phyloP scores from a whole-genome alignment of 2,113 vertebrate genomes.

The Nannospalax galili region DNA sequence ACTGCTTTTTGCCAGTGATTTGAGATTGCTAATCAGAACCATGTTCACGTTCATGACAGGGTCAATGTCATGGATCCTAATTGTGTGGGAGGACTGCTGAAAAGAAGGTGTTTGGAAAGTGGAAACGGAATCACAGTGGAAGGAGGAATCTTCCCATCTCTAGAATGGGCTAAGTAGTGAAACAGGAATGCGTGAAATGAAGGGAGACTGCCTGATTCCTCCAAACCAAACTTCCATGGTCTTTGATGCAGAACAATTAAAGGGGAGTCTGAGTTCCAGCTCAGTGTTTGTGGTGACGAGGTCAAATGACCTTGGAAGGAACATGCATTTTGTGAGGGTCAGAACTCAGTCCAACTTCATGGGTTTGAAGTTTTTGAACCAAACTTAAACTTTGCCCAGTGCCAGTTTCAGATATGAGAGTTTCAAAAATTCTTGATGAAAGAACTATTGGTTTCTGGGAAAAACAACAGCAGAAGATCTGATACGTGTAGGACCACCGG shows the following conservation, averaged over 20 bases:
- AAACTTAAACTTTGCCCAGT: constrained; percentile 9
- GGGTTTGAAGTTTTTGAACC: constrained; percentile 55
- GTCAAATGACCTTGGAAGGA: constrained; percentile 54
- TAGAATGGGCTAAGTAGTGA: constrained; percentile 32
- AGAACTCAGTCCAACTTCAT: constrained; percentile 46
- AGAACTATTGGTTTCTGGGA: constrained; percentile 41
- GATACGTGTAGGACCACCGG: neutral
- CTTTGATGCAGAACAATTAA: constrained; percentile 39
- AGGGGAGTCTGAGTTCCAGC: neutral
- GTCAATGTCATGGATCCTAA: neutral
- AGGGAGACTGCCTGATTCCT: neutral
- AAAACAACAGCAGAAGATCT: neutral
- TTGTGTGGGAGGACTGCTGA: constrained; percentile 25
- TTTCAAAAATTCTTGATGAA: constrained; percentile 36
- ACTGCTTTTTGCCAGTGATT: constrained; percentile 33
- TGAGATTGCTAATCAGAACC: constrained; percentile 46
- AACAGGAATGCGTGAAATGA: neutral
- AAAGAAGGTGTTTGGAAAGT: neutral
- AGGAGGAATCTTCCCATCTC: constrained; percentile 36
- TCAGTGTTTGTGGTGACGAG: neutral
- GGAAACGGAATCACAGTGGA: neutral
- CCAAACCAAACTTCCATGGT: neutral
- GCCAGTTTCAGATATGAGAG: neutral
- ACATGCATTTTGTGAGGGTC: constrained; percentile 40
- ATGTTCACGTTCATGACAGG: neutral